Percentiles rank a stretch among this genome's conserved stretches.
Evolutionary conservation across 2,888 invertebrate species (phyloP).

Genomic region (Aquatica leii): DNA sequence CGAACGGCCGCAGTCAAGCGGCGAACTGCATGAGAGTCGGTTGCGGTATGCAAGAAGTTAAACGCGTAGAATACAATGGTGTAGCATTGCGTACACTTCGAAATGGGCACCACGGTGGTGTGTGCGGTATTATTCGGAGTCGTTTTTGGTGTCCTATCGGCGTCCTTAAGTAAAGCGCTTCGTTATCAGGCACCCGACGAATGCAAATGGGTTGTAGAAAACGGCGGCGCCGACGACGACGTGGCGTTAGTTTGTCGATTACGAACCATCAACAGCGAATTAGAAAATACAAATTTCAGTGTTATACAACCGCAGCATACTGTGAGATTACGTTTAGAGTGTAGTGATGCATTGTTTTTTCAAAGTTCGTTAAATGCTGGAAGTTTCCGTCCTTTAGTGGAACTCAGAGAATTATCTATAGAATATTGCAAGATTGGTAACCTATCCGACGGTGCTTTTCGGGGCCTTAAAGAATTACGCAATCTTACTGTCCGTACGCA

Average conservation of each 20-base stretch:
- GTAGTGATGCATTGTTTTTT: slow-evolving; percentile 82
- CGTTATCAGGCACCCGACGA: slow-evolving; percentile 84
- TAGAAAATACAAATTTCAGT: slow-evolving; percentile 84
- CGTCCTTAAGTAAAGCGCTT: slow-evolving; percentile 67
- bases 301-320: slow-evolving; percentile 85
- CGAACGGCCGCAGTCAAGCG: slow-evolving; percentile 64
- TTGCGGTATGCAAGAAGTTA: slow-evolving; percentile 59
- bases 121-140: slow-evolving; percentile 68
- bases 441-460: slow-evolving; percentile 82
- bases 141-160: slow-evolving; percentile 68
- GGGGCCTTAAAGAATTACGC: slow-evolving; percentile 78
- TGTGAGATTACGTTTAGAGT: slow-evolving; percentile 77
- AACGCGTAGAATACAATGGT: slow-evolving; percentile 50
- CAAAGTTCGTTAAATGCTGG: slow-evolving; percentile 81
- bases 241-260: slow-evolving; percentile 78
- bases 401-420: slow-evolving; percentile 79
- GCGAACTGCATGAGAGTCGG: slow-evolving; percentile 66
- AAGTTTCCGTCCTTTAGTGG: slow-evolving; percentile 78
- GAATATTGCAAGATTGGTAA: slow-evolving; percentile 86
- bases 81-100: slow-evolving; percentile 48
- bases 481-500: slow-evolving; percentile 84
- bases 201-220: slow-evolving; percentile 79
- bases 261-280: slow-evolving; percentile 81
- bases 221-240: slow-evolving; percentile 69
- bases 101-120: slow-evolving; percentile 65